Base-by-base conservation (phyloP, 1,140 invertebrate species). In the Eurosta solidaginis region DNA sequence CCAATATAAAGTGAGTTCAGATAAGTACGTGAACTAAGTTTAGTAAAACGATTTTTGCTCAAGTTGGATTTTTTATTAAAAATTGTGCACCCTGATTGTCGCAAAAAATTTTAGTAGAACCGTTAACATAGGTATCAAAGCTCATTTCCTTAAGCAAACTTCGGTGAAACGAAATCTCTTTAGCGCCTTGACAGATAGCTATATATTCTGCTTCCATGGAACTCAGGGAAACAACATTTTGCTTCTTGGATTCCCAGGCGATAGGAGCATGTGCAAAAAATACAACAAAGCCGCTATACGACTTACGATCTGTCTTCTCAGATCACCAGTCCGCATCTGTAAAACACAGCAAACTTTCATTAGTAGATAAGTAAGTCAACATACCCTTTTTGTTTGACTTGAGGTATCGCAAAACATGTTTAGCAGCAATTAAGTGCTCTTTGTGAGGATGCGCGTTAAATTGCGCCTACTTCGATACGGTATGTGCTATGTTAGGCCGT, bases 151-250 rank as follows among this genome's bases (percentile, higher is more conserved):
- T 74, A 1, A 87, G 74, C 7, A 88, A 78, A 29, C 79, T 78
- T 77, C 79, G 82, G 22, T 86, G 50, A 82, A 83, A 88, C 7
- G 84, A 79, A 1, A 85, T 80, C 79, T 90, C 88, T 82, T 88
- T 88, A 17, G 84, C 73, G 3, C 83, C 85, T 78, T 84, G 81
- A 52, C 83, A 79, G 5, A 86, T 79, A n/a, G 88, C 88, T 9
- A 90, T 83, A 78, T 89, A 90, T 82, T 90, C 88, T 10, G 87
- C 84, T 81, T 89, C 87, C 27, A 82, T 84, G 14, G 81, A 86
- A 40, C 83, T 87, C 17, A 88, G 75, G n/a, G 88, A 81, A 29
- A 68, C 59, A 3, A 14, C 17, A 68, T 42, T 10, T 40, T 68
- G 59, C n/a, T 54, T 49, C 33, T 42, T 68, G 1, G 44, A 0